These are phyloP conservation scores for Eilema depressum DNA, from an alignment of 2,888 invertebrate species.

Conservation along the genomic window DNA sequence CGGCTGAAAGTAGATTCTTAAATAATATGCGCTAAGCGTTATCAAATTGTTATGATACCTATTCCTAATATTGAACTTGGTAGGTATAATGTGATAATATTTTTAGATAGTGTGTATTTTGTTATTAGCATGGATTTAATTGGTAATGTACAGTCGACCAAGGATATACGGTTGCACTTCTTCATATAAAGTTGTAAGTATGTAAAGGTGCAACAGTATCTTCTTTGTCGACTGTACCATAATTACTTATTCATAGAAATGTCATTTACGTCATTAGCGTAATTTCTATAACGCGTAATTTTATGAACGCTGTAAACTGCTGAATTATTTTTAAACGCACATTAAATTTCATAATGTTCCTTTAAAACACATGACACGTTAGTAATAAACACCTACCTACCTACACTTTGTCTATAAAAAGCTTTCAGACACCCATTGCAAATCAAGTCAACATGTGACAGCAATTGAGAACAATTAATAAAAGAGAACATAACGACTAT, in stretches of 20 bases:
- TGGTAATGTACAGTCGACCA: not conserved
- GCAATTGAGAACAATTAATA: not conserved
- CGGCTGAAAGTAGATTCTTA: not conserved
- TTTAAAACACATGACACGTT: not conserved
- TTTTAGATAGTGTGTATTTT: not conserved
- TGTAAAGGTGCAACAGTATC: too few species aligned
- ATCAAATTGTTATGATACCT: constrained; percentile 11
- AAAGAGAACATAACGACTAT: too few species aligned
- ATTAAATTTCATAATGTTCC: not conserved
- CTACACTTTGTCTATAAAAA: not conserved
- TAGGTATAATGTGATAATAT: not conserved
- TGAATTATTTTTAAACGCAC: not conserved
- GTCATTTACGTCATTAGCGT: not conserved
- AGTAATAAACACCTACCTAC: not conserved
- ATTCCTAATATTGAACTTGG: not conserved
- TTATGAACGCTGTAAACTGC: constrained; percentile 1
- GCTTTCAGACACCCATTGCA: not conserved
- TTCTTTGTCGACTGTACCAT: too few species aligned
- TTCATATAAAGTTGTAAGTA: too few species aligned
- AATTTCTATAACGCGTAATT: not conserved
- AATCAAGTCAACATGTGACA: not conserved
- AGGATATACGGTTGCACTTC: too few species aligned
- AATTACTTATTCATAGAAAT: not conserved
- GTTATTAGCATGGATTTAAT: not conserved
- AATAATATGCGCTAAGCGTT: constrained; percentile 10